phyloP scores from a whole-genome alignment of 2,888 invertebrate genomes.

The Macrosoma leucophasiata region DNA sequence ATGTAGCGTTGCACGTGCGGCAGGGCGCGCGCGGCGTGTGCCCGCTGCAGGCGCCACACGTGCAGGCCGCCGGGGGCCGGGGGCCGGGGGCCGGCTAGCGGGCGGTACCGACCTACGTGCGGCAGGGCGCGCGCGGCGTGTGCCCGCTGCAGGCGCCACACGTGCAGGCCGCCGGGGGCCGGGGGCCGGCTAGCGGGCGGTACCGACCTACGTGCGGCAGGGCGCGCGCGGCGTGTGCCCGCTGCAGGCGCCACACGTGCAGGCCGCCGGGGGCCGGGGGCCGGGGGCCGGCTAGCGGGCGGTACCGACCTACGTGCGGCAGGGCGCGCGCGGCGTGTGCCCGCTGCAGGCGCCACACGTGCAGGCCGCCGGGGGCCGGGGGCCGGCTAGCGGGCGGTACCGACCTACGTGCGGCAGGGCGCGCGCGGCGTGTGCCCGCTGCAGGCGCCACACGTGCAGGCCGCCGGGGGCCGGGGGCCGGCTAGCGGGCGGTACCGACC shows the following conservation, averaged over 20 bases:
- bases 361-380: slow-evolving; percentile 80
- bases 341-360: slow-evolving; percentile 75
- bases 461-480: slow-evolving; percentile 79
- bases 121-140: slow-evolving; percentile 71
- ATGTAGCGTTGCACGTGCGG: slow-evolving; percentile 36
- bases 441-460: slow-evolving; percentile 77
- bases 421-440: slow-evolving; percentile 54
- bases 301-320: slow-evolving; percentile 71
- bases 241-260: slow-evolving; percentile 76
- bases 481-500: slow-evolving; percentile 64
- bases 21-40: slow-evolving; percentile 62
- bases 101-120: slow-evolving; percentile 67
- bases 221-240: slow-evolving; percentile 57
- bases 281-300: slow-evolving; percentile 64
- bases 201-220: slow-evolving; percentile 74
- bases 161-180: slow-evolving; percentile 81
- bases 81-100: slow-evolving; percentile 63
- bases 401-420: slow-evolving; percentile 75
- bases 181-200: slow-evolving; percentile 75
- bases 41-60: slow-evolving; percentile 72
- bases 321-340: slow-evolving; percentile 63
- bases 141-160: slow-evolving; percentile 70
- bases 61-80: slow-evolving; percentile 78
- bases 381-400: slow-evolving; percentile 73
- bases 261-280: slow-evolving; percentile 76